phyloP scores from a whole-genome alignment of 2,797 vertebrate species.

The Bradypodion ventrale region DNA sequence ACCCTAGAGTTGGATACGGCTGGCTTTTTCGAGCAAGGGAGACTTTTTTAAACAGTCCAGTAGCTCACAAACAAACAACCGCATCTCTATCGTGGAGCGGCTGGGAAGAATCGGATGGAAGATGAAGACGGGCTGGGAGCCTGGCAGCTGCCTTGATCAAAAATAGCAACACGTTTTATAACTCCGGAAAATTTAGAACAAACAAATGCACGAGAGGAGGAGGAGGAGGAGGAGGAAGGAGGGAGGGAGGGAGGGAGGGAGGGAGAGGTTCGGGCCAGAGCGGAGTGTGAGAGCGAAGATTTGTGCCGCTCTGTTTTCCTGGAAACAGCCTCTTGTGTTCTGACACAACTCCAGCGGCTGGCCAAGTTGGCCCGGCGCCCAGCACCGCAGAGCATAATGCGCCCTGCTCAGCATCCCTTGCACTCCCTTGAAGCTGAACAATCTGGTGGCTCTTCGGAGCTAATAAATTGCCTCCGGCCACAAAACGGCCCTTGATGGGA shows the following conservation, averaged over 20 bases:
- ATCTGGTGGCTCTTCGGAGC: conserved; percentile 7
- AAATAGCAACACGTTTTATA: conserved; percentile 71
- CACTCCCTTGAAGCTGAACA: neutral
- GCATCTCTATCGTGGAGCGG: neutral
- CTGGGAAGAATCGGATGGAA: neutral
- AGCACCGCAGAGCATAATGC: neutral
- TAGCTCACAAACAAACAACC: conserved; percentile 38
- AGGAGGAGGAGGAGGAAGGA: neutral
- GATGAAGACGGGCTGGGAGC: conserved; percentile 27
- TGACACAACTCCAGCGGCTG: conserved; percentile 34
- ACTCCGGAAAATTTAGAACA: conserved; percentile 68
- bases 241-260: neutral
- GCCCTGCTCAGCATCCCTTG: neutral
- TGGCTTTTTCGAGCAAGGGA: no score
- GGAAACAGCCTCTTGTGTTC: conserved; percentile 60
- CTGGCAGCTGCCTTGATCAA: conserved; percentile 64
- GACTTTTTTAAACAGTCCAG: conserved; percentile 21
- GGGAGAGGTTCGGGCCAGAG: conserved; percentile 29
- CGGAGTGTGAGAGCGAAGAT: conserved; percentile 30
- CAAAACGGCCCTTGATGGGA: neutral
- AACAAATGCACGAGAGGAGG: conserved; percentile 46
- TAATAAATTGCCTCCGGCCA: conserved; percentile 23
- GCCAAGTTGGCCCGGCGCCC: conserved; percentile 54
- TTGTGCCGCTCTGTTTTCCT: conserved; percentile 57
- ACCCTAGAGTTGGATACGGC: no score